Percentiles rank a stretch among this genome's conserved stretches.
Evolutionary conservation across 2,888 invertebrate genomes (phyloP).

Genomic region (Xestoiulus laeticollis): DNA sequence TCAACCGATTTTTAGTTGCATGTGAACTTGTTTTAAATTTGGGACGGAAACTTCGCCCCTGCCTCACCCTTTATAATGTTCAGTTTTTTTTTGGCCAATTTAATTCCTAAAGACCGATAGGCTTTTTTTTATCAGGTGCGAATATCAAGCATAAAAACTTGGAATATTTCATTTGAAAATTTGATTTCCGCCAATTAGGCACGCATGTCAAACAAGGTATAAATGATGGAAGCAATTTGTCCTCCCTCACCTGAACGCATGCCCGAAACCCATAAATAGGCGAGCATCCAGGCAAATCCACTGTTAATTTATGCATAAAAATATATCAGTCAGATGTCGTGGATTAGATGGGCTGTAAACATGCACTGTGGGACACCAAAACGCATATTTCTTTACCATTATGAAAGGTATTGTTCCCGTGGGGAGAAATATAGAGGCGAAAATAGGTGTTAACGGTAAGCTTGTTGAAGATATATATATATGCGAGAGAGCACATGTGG

Average conservation of each 20-base stretch:
- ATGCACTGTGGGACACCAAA: slow-evolving; percentile 34
- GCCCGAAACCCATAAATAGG: neutral
- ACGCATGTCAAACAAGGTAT: neutral
- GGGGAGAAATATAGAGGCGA: slow-evolving; percentile 29
- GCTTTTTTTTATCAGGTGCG: neutral
- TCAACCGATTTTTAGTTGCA: too few relatives aligned
- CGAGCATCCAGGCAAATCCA: neutral
- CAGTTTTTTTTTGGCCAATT: neutral
- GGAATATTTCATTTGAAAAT: neutral
- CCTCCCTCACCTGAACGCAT: neutral
- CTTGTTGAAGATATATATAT: too few relatives aligned
- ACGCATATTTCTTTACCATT: neutral
- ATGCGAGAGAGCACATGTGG: neutral
- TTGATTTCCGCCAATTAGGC: neutral
- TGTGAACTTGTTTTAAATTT: too few relatives aligned
- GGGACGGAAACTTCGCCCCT: neutral
- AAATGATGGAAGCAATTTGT: neutral
- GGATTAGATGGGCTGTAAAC: slow-evolving; percentile 28
- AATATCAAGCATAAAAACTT: neutral
- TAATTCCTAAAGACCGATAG: neutral
- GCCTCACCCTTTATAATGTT: neutral
- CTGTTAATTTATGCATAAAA: slow-evolving; percentile 17
- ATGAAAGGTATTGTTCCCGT: slow-evolving; percentile 17
- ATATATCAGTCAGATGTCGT: slow-evolving; percentile 13
- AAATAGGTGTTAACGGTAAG: slow-evolving; percentile 34